Evolutionary conservation across 2,888 invertebrate species (phyloP), one percentile per base, ranked within the genome.

Genomic region (Craniophora ligustri): DNA sequence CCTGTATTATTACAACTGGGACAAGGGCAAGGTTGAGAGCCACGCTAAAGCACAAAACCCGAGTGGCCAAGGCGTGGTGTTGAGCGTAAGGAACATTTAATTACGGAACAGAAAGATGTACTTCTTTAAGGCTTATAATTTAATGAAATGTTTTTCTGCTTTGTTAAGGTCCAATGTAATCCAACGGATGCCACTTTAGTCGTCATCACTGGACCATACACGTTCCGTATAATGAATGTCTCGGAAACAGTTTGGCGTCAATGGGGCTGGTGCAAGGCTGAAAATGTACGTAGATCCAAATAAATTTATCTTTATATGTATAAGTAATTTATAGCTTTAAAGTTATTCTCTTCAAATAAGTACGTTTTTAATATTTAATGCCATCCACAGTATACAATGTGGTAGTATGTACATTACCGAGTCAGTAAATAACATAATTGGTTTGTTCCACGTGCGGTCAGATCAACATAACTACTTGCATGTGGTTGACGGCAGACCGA

Each of bases 401-500:
- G 28, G 42, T 47, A 47, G 34, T n/a, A 48, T 48, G 34, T n/a
- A 48, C 45, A 49, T 48, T 36, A 53, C 40, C 34, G 38, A 18
- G 16, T 6, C 14, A 32, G 19, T 62, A 53, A 38, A 63, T 66
- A 41, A 65, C 18, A 56, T 54, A 71, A 53, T 67, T 58, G 44
- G 39, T 62, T 35, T 60, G 23, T 74, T 74, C 46, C 50, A 45
- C 31, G 40, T 50, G 32, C 16, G 31, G 16, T 32, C 32, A 95
- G 76, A 95, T 96, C 46, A 94, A 95, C 58, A 95, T 97, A 69
- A 95, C 96, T 8, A 95, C 96, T 38, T 95, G 96, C 75, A 95
- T 96, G 66, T 99, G 98, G 97, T 84, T 98, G 34, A 96, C 96
- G 2, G 94, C 97, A 55, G 98, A 98, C 76, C 93, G 97, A 42